Percentiles rank a stretch among this genome's conserved stretches.
phyloP scores from a whole-genome alignment of 1,140 invertebrate genomes.

The Macrocentrus cingulum region DNA sequence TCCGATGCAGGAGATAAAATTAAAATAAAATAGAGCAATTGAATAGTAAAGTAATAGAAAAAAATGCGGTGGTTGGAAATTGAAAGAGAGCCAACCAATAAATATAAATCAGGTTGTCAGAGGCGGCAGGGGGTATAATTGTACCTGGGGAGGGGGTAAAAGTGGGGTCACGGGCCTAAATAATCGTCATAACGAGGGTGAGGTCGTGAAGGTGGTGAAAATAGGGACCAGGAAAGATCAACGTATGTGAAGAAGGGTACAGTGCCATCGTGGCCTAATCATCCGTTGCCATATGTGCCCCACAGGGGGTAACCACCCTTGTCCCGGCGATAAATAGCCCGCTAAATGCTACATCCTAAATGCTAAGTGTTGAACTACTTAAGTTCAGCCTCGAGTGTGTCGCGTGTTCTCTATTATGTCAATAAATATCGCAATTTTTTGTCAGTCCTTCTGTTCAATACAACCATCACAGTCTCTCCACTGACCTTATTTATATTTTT shows the following conservation, averaged over 20 bases:
- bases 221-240: not conserved
- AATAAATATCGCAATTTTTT: slow-evolving; percentile 26
- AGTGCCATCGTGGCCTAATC: slow-evolving; percentile 36
- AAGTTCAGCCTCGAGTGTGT: slow-evolving; percentile 11
- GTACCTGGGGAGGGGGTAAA: slow-evolving; percentile 1
- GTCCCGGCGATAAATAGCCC: slow-evolving; percentile 44
- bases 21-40: too few relatives aligned
- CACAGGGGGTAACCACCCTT: slow-evolving; percentile 44
- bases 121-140: not conserved
- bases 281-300: slow-evolving; percentile 50
- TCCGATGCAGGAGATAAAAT: too few relatives aligned
- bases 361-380: slow-evolving; percentile 22
- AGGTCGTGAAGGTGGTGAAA: slow-evolving; percentile 5
- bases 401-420: slow-evolving; percentile 23
- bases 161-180: slow-evolving; percentile 15
- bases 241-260: slow-evolving; percentile 2
- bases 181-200: slow-evolving; percentile 25
- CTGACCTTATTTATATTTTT: slow-evolving; percentile 7
- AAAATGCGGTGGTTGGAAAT: slow-evolving; percentile 6
- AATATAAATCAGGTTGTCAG: slow-evolving; percentile 23
- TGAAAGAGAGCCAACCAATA: slow-evolving; percentile 14
- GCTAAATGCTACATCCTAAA: slow-evolving; percentile 40
- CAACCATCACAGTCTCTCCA: not conserved
- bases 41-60: not conserved
- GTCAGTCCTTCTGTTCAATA: slow-evolving; percentile 20